Conservation (phyloP, 2,113 vertebrate species). For the Corydoras sp. region DNA sequence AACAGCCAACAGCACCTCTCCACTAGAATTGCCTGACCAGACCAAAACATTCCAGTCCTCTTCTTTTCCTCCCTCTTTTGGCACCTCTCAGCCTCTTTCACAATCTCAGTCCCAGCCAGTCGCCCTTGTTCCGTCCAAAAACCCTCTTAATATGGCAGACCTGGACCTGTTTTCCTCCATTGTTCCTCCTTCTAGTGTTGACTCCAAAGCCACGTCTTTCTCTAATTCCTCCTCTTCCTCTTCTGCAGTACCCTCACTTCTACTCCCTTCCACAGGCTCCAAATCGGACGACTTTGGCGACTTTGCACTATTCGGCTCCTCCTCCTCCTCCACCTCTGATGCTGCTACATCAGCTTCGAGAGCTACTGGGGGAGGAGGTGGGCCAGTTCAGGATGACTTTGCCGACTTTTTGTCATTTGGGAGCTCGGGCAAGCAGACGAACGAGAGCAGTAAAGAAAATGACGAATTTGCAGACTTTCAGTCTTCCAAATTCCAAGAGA, state of each 20-base stretch:
- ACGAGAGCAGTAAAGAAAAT: constrained; percentile 69
- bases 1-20: constrained; percentile 90
- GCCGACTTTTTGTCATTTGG: constrained; percentile 96
- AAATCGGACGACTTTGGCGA: constrained; percentile 88
- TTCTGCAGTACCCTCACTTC: constrained; percentile 51
- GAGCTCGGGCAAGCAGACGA: constrained; percentile 63
- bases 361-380: constrained; percentile 50
- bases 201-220: constrained; percentile 57
- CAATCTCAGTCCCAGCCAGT: constrained; percentile 59
- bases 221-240: constrained; percentile 49
- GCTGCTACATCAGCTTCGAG: constrained; percentile 46
- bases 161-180: constrained; percentile 85
- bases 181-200: constrained; percentile 51
- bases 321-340: constrained; percentile 50
- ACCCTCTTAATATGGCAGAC: constrained; percentile 83
- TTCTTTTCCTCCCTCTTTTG: constrained; percentile 74
- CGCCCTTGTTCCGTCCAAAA: constrained; percentile 66
- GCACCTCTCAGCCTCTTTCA: constrained; percentile 75
- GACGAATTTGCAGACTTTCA: constrained; percentile 95
- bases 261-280: constrained; percentile 56
- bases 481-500: constrained; percentile 86
- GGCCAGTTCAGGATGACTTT: constrained; percentile 81
- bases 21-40: constrained; percentile 81
- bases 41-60: constrained; percentile 77
- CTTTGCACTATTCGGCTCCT: constrained; percentile 85